A percentile compares a stretch with the other conserved stretches of the same genome.
Conservation (phyloP, 2,113 vertebrate species). For the Oreochromis tanganicae region DNA sequence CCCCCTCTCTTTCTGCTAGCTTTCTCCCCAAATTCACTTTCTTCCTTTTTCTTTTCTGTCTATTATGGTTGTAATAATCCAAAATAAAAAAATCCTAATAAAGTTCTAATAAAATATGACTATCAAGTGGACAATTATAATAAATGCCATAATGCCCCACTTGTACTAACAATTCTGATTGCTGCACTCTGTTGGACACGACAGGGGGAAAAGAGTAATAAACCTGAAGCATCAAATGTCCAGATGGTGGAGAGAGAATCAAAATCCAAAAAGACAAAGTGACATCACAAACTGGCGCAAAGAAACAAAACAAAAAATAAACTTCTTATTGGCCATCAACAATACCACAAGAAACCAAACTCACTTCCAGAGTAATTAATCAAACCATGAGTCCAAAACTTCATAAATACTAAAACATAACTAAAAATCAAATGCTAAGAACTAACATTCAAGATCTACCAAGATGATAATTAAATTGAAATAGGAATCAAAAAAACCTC, state of each 20-base stretch:
- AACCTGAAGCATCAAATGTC: not conserved
- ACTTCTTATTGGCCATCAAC: not conserved
- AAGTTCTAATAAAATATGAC: not conserved
- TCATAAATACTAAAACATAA: not conserved
- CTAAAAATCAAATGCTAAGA: not conserved
- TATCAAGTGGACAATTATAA: not conserved
- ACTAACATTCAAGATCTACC: not conserved
- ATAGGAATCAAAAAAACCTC: not conserved
- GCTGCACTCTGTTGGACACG: not conserved
- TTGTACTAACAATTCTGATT: not conserved
- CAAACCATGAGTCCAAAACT: not conserved
- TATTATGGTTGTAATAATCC: not conserved
- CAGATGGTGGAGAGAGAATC: not conserved
- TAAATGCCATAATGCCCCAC: not conserved
- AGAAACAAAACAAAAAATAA: not conserved
- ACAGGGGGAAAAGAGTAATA: not conserved
- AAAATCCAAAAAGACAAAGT: not conserved
- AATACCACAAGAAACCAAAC: not conserved
- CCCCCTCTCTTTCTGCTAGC: not conserved
- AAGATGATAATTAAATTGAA: not conserved
- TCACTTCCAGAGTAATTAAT: not conserved
- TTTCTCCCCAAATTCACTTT: not conserved
- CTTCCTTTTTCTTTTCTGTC: not conserved
- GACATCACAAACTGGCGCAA: not conserved
- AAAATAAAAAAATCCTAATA: not conserved